phyloP scores from a whole-genome alignment of 2,888 invertebrate genomes.

The Onchidella celtica region DNA sequence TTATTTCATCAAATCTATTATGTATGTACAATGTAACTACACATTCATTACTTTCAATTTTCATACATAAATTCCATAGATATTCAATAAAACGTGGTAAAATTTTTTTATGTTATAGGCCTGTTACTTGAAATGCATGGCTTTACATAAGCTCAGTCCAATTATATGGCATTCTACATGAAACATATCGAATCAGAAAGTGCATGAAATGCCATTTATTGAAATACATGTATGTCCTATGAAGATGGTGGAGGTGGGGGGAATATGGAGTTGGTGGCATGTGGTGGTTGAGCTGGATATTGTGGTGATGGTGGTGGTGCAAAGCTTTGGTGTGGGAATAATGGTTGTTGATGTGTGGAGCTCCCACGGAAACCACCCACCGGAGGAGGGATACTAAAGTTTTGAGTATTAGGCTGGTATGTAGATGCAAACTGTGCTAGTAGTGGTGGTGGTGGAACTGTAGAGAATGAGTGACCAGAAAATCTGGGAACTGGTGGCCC shows the following conservation, averaged over 20 bases:
- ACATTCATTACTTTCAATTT: too few relatives aligned
- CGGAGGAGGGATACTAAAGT: neutral
- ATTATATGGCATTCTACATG: too few relatives aligned
- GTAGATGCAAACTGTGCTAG: neutral
- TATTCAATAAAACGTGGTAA: too few relatives aligned
- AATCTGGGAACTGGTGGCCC: neutral
- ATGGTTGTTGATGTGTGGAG: neutral
- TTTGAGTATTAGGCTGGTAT: neutral
- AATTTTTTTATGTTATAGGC: too few relatives aligned
- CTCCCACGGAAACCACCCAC: neutral
- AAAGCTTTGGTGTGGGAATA: neutral
- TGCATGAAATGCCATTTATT: too few relatives aligned
- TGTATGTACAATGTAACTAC: too few relatives aligned
- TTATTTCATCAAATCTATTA: too few relatives aligned
- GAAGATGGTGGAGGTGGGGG: constrained; percentile 1
- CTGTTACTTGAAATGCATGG: too few relatives aligned
- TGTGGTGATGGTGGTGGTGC: constrained; percentile 24
- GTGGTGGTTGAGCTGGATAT: constrained; percentile 22
- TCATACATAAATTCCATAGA: too few relatives aligned
- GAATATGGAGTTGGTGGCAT: neutral
- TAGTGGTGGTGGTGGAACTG: neutral
- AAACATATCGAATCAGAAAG: too few relatives aligned
- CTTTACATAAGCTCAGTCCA: too few relatives aligned
- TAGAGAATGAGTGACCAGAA: neutral
- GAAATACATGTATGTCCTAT: constrained; percentile 22